Evolutionary conservation across 2,113 vertebrate genomes (phyloP).

Genomic region (Nipponia nippon): DNA sequence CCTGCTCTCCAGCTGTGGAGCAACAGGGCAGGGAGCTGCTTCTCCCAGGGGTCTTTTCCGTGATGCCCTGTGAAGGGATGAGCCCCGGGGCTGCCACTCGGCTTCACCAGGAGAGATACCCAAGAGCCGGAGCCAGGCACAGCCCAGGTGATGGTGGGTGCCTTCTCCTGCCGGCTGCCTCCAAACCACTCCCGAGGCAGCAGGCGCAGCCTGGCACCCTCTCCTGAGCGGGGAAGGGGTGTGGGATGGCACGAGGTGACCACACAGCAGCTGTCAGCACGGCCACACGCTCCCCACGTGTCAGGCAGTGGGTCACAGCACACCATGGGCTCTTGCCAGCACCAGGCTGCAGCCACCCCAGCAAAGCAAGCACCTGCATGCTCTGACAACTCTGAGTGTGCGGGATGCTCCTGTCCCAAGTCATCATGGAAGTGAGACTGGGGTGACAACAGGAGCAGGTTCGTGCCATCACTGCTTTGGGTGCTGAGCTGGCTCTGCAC

Average conservation of each 20-base stretch:
- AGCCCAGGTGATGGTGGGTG: rapidly evolving
- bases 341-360: not conserved
- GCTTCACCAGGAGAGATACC: not conserved
- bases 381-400: rapidly evolving
- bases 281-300: not conserved
- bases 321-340: rapidly evolving
- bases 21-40: rapidly evolving
- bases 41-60: not conserved
- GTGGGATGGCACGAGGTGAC: not conserved
- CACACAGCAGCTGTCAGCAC: not conserved
- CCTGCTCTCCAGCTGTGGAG: not conserved
- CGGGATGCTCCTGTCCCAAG: not conserved
- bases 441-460: not conserved
- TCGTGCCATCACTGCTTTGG: not conserved
- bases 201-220: not conserved
- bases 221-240: not conserved
- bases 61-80: not conserved
- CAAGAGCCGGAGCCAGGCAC: not conserved
- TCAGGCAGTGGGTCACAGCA: rapidly evolving
- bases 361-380: not conserved
- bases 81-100: rapidly evolving
- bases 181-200: rapidly evolving
- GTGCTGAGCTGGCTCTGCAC: not conserved
- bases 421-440: not conserved
- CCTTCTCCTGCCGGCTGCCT: not conserved